Evolutionary conservation across 2,797 vertebrate genomes (phyloP), one percentile per base, ranked within the genome.

Genomic region (Malurus leucopterus): DNA sequence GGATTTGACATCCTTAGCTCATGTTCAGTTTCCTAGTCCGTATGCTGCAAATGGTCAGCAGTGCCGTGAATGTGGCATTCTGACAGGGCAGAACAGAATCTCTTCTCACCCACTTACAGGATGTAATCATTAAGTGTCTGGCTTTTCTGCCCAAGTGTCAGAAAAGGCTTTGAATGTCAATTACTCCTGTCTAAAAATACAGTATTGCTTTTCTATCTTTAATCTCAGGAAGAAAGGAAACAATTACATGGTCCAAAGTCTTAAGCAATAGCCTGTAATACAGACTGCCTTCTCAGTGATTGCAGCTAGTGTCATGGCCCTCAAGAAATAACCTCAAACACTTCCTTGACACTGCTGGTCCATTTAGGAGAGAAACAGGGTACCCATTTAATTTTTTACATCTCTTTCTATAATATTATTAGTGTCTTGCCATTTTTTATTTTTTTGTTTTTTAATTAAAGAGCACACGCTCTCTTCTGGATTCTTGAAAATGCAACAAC

Each of bases 221-320:
- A 86, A 71, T 80, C 75, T 74, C 50, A 55, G 61, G 72, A 86
- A 82, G 61, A 93, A 91, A 88, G 43, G 54, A 76, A 88, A 80
- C 40, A 50, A 86, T 90, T 88, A 79, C 54, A 30, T 36, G 58
- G n/a, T 68, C 47, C 30, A 55, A 68, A 68, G 23, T 83, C 62
- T 86, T 84, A 86, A 88, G 67, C 79, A 90, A 84, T 41, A 84
- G 47, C 65, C 40, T 3, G 8, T 47, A 80, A 62, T 49, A 69
- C 85, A 87, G 27, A 57, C 0, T 3, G n/a, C 13, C 29, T 87
- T 74, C 47, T 59, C 51, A 26, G 53, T 73, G 54, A 41, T 63
- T 50, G 50, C 61, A 84, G 41, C 21, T 73, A 32, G 30, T 73
- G 62, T 68, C 65, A 44, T 15, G 29, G 41, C 57, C 38, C 46